These are phyloP conservation scores for Sinocyclocheilus grahami DNA, from an alignment of 2,113 vertebrate genomes.

Conservation along the genomic window DNA sequence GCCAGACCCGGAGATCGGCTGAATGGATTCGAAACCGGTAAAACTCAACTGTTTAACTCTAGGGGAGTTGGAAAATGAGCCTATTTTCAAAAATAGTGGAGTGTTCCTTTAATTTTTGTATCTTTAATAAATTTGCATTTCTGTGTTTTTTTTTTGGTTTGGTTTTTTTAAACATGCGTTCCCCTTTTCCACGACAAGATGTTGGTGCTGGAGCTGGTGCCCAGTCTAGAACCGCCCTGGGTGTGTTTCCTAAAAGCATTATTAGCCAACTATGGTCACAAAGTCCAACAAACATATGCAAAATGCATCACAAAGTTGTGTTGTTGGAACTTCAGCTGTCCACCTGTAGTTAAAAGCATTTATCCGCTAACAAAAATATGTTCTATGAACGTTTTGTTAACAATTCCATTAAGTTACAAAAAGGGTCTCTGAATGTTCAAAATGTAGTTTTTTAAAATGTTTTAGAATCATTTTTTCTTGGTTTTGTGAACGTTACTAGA, in stretches of 20 bases:
- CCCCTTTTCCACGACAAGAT: not conserved
- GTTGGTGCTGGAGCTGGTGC: not conserved
- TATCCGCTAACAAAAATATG: not conserved
- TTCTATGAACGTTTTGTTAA: not conserved
- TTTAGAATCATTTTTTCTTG: not conserved
- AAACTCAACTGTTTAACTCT: no score
- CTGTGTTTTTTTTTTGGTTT: conserved; percentile 55
- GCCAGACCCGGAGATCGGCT: no score
- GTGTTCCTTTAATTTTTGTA: conserved; percentile 69
- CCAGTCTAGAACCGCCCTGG: not conserved
- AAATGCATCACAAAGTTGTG: not conserved
- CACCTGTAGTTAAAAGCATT: not conserved
- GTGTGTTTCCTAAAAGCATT: not conserved
- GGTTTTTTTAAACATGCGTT: conserved; percentile 14
- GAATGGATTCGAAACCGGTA: no score
- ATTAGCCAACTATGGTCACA: no score
- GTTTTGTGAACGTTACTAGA: not conserved
- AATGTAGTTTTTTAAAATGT: no score
- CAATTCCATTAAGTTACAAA: no score
- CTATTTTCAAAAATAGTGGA: no score
- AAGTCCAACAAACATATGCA: not conserved
- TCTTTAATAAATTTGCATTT: conserved; percentile 76
- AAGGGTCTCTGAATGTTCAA: no score
- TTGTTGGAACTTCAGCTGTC: not conserved
- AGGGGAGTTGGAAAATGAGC: no score